phyloP scores from a whole-genome alignment of 1,140 invertebrate species.

The Gryllus bimaculatus region DNA sequence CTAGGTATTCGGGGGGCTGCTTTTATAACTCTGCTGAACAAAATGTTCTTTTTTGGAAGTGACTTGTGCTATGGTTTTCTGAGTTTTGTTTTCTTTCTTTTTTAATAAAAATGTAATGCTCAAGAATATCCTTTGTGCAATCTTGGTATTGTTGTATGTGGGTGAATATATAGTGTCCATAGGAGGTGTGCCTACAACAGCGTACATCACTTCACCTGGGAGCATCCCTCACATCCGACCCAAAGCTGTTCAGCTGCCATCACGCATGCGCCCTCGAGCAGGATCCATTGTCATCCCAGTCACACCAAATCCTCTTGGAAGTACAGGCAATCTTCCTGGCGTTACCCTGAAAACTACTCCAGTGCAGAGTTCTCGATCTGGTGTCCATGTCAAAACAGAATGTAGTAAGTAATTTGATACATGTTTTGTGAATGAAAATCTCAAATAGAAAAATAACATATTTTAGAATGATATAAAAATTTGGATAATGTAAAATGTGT shows the following conservation, averaged over 20 bases:
- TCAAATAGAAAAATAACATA: not conserved
- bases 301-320: conserved; percentile 14
- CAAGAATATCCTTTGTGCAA: no score
- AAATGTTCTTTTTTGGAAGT: no score
- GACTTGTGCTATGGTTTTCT: no score
- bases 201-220: conserved; percentile 15
- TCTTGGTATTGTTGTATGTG: no score
- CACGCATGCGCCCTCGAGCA: conserved; percentile 9
- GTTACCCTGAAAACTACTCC: conserved; percentile 6
- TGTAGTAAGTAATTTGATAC: not conserved
- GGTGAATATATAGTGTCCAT: not conserved
- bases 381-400: conserved; percentile 3
- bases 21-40: no score
- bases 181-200: conserved; percentile 14
- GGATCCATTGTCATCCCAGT: conserved; percentile 20
- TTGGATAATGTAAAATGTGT: not conserved
- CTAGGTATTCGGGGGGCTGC: no score
- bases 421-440: not conserved
- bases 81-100: no score
- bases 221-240: conserved; percentile 2
- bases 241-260: conserved; percentile 15
- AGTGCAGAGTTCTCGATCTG: not conserved
- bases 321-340: conserved; percentile 7
- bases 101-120: no score
- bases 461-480: not conserved